Evolutionary conservation across 1,140 invertebrate genomes (phyloP).

Genomic region (Drosophila pectinifera): DNA sequence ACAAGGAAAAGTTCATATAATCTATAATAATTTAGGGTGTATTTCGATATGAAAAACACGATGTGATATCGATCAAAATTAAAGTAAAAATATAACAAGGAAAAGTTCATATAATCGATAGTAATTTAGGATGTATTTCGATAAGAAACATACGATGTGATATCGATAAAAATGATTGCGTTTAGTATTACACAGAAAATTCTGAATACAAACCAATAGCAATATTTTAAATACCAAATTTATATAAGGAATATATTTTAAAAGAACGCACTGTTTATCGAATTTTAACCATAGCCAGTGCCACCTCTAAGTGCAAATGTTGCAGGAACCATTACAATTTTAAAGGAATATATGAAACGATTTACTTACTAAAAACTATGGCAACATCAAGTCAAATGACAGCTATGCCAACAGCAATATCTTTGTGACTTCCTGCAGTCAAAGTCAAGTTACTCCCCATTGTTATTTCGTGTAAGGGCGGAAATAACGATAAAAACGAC

Average conservation of each 20-base stretch:
- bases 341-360: background rate
- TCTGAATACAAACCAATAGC: background rate
- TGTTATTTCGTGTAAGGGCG: constrained; percentile 5
- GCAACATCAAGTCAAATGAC: constrained; percentile 1
- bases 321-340: background rate
- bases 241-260: no score
- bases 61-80: no score
- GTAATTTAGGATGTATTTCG: no score
- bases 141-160: no score
- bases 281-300: background rate
- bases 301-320: background rate
- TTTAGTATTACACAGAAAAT: background rate
- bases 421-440: constrained; percentile 3
- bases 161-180: no score
- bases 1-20: no score
- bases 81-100: no score
- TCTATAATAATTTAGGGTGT: no score
- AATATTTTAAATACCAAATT: no score
- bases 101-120: no score
- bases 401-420: constrained; percentile 4
- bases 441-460: background rate
- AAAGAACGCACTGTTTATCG: no score
- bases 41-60: no score
- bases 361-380: constrained; percentile 1
- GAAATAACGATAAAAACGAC: constrained; percentile 1